Evolutionary conservation across 2,113 vertebrate genomes (phyloP).

Genomic region (Dasypus novemcinctus): DNA sequence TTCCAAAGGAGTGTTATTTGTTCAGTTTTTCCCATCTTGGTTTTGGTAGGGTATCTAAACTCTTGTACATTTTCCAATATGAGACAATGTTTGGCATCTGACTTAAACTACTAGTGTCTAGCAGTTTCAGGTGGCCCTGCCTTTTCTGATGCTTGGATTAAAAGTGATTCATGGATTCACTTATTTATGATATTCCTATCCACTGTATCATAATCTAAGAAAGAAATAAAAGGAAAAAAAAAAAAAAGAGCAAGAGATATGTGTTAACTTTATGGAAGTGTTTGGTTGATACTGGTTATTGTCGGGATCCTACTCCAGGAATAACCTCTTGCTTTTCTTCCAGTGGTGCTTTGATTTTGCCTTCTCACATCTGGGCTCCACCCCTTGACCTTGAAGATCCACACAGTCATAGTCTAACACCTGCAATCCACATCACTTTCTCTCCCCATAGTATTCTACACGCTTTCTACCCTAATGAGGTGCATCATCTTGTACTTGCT

Average conservation of each 20-base stretch:
- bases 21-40: background rate
- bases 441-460: background rate
- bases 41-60: background rate
- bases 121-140: background rate
- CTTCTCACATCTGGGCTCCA: background rate
- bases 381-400: background rate
- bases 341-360: background rate
- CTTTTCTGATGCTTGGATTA: conserved; percentile 15
- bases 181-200: background rate
- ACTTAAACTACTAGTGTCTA: background rate
- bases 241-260: no score
- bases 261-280: background rate
- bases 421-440: background rate
- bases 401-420: background rate
- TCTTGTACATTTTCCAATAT: background rate
- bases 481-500: background rate
- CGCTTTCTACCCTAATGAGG: background rate
- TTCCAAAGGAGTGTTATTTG: background rate
- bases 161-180: background rate
- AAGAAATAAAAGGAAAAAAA: background rate
- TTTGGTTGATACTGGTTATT: background rate
- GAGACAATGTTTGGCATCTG: conserved; percentile 1
- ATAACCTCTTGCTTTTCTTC: background rate
- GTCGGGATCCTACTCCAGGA: background rate
- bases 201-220: background rate